Conservation (phyloP, 2,888 invertebrate species). For the Norana najaformis region DNA sequence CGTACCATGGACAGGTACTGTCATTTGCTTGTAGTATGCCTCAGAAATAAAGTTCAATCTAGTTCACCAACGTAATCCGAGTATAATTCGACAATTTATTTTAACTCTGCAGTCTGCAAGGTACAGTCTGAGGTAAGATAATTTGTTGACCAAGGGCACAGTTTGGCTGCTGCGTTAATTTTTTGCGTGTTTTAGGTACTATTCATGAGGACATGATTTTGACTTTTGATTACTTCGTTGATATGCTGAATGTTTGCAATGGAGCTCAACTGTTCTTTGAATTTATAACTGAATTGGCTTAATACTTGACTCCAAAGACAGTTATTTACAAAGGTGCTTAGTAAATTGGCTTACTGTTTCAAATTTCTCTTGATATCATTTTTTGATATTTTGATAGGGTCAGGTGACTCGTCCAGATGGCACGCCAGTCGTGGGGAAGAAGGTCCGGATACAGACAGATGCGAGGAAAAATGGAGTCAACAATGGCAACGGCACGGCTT, state of each 20-base stretch:
- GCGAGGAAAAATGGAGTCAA: not conserved
- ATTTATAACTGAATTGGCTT: no score
- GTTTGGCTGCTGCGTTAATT: not conserved
- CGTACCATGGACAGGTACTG: not conserved
- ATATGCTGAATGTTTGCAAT: not conserved
- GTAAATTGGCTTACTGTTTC: not conserved
- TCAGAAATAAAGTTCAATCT: not conserved
- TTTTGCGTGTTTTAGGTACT: not conserved
- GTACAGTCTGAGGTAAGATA: not conserved
- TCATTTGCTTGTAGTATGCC: not conserved
- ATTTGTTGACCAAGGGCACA: not conserved
- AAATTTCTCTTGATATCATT: not conserved
- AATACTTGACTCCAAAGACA: not conserved
- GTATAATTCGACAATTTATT: no score
- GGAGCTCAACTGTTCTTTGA: no score
- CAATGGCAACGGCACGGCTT: not conserved
- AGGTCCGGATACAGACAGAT: not conserved
- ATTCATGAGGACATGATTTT: not conserved
- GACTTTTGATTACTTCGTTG: not conserved
- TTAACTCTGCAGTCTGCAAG: not conserved
- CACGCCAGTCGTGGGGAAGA: not conserved
- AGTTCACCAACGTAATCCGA: not conserved
- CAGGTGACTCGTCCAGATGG: not conserved
- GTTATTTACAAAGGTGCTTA: not conserved
- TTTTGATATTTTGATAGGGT: not conserved